Evolutionary conservation across 1,140 invertebrate genomes (phyloP).

Genomic region (Melanaphis sacchari): DNA sequence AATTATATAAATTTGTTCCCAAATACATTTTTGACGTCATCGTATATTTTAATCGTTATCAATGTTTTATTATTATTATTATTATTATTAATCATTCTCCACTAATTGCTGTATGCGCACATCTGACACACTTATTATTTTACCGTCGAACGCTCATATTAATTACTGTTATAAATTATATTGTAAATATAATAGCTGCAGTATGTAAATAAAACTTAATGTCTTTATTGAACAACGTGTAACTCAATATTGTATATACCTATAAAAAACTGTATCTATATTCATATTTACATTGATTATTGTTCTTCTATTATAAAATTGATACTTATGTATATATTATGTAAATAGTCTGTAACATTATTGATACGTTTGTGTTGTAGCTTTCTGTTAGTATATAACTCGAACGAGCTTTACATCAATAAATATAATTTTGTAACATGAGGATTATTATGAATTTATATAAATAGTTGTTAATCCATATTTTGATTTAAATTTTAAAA

Average conservation of each 20-base stretch:
- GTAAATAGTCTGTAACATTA: neutral
- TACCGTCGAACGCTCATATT: neutral
- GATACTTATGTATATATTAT: neutral
- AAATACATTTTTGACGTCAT: no score
- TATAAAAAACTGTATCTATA: neutral
- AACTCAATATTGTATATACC: neutral
- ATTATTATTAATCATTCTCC: neutral
- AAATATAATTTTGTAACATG: neutral
- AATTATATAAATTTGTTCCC: neutral
- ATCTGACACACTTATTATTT: neutral
- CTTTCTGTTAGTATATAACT: neutral
- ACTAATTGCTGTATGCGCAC: neutral
- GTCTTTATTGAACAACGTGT: neutral
- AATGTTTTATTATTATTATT: neutral
- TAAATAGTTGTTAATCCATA: neutral
- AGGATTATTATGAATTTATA: no score
- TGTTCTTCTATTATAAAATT: neutral
- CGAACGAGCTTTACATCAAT: neutral
- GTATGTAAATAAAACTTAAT: neutral
- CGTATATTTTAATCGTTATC: no score
- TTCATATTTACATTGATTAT: neutral
- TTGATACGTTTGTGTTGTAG: neutral
- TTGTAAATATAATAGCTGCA: no score
- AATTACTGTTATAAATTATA: neutral
- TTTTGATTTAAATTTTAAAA: neutral